Conservation (phyloP, 35 echinoderm and acorn worm species). For the Holothuria glaberrima region DNA sequence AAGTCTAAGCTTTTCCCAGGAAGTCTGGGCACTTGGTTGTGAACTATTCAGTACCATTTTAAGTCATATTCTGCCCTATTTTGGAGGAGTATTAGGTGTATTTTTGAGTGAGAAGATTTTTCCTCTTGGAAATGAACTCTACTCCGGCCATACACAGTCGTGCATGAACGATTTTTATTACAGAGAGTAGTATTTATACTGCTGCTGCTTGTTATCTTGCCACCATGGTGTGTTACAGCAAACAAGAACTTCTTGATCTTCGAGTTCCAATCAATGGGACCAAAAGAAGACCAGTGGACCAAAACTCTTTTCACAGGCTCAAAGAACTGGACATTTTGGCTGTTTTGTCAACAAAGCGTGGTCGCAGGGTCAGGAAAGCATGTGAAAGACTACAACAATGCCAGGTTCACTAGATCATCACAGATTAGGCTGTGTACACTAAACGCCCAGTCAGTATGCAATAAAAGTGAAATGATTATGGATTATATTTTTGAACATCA, state of each 20-base stretch:
- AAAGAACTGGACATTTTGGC: neutral
- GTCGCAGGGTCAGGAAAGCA: no score
- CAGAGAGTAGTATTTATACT: neutral
- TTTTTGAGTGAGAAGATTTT: no score
- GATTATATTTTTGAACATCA: neutral
- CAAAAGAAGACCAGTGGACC: neutral
- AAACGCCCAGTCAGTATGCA: neutral
- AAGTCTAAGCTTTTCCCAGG: no score
- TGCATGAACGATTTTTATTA: neutral
- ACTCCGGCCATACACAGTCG: neutral
- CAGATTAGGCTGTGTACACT: no score
- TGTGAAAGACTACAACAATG: no score
- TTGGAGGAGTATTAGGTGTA: no score
- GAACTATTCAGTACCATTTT: neutral
- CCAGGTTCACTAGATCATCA: no score
- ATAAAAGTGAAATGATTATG: no score
- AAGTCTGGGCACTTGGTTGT: no score
- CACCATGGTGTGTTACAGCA: neutral
- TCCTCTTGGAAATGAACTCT: neutral
- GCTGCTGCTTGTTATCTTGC: neutral
- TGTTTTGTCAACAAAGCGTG: no score
- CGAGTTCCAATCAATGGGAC: neutral
- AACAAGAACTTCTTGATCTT: no score
- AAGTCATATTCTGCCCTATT: no score
- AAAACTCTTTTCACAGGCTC: neutral